These are phyloP conservation scores for Cheilinus undulatus DNA, from an alignment of 2,113 vertebrate genomes.

Conservation along the genomic window DNA sequence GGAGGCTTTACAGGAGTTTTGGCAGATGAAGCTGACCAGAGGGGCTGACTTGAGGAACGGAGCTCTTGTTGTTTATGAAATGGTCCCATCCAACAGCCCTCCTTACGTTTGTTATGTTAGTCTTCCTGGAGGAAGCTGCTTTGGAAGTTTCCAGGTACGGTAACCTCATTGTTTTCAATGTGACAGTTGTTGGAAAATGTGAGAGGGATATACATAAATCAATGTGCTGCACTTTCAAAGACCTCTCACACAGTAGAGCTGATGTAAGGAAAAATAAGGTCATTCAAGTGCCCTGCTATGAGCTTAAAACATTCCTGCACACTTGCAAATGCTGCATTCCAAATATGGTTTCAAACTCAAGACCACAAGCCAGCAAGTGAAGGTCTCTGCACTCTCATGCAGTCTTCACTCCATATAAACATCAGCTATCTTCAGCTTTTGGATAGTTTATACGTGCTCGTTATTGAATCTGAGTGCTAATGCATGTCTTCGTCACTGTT, in stretches of 20 bases:
- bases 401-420: constrained; percentile 2
- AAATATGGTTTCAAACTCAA: constrained; percentile 9
- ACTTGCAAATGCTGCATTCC: neutral
- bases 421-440: neutral
- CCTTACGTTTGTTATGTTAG: constrained; percentile 98
- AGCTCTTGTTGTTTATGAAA: constrained; percentile 97
- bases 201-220: too few species aligned
- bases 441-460: neutral
- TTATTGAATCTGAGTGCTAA: neutral
- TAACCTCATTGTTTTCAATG: too few species aligned
- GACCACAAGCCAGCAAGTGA: neutral
- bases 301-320: too few species aligned
- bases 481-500: constrained; percentile 11
- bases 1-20: constrained; percentile 98
- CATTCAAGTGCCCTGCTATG: too few species aligned
- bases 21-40: constrained; percentile 98
- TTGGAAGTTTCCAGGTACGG: constrained; percentile 96
- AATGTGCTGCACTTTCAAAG: too few species aligned
- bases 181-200: too few species aligned
- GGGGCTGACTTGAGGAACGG: constrained; percentile 97
- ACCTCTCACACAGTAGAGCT: too few species aligned
- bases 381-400: too few species aligned
- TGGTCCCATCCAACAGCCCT: constrained; percentile 95
- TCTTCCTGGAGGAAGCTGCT: constrained; percentile 96
- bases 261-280: too few species aligned